These are phyloP conservation scores for Neoarius graeffei DNA, from an alignment of 2,113 vertebrate species.

Conservation along the genomic window DNA sequence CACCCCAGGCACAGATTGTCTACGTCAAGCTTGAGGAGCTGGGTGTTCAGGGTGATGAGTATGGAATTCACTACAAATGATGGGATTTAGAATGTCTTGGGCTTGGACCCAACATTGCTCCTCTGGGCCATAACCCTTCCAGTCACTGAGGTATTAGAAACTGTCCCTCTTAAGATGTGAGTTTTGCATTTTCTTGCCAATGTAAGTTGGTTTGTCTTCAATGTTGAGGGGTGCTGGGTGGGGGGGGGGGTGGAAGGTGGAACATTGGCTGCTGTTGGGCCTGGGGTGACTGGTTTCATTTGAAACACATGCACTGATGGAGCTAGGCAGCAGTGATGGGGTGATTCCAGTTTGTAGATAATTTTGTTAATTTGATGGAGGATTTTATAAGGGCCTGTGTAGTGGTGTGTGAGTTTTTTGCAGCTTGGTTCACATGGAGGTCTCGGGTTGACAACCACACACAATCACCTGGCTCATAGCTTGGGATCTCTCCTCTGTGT, in stretches of 20 bases:
- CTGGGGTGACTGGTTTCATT: not conserved
- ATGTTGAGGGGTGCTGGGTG: not conserved
- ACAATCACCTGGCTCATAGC: not conserved
- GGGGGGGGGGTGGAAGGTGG: not conserved
- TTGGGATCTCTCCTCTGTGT: not conserved
- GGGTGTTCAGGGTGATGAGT: not conserved
- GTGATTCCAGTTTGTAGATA: not conserved
- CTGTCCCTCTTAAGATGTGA: not conserved
- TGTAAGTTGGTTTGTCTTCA: not conserved
- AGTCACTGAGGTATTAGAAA: not conserved
- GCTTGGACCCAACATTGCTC: not conserved
- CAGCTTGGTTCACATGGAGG: not conserved
- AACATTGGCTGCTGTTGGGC: not conserved
- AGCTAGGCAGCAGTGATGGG: not conserved
- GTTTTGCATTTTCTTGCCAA: not conserved
- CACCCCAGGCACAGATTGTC: not conserved
- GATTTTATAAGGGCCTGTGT: not conserved
- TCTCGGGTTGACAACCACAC: not conserved
- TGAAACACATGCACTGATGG: not conserved
- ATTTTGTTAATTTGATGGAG: not conserved
- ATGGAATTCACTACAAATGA: not conserved
- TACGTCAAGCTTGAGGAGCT: not conserved
- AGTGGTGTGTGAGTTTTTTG: not conserved
- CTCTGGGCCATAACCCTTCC: not conserved
- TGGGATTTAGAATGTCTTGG: not conserved